phyloP scores from a whole-genome alignment of 2,113 vertebrate genomes.

The Mohoua ochrocephala region DNA sequence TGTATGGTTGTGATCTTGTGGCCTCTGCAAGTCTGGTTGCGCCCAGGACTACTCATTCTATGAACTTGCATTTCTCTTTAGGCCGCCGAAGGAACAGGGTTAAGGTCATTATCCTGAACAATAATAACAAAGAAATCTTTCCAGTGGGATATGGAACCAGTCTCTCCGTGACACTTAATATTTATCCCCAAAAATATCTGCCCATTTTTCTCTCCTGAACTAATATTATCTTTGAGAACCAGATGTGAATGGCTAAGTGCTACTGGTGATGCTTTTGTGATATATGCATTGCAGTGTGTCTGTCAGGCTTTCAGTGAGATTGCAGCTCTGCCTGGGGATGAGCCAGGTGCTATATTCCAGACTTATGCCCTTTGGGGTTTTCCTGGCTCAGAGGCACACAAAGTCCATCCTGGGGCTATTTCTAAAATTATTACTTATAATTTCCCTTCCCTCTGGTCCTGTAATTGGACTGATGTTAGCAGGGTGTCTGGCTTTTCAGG shows the following conservation, averaged over 20 bases:
- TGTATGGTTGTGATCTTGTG: neutral
- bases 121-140: neutral
- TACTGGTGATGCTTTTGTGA: neutral
- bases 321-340: neutral
- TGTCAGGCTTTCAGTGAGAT: neutral
- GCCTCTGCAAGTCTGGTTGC: neutral
- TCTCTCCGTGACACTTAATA: neutral
- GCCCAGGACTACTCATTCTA: neutral
- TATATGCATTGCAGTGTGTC: neutral
- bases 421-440: conserved; percentile 18
- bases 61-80: neutral
- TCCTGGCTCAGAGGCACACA: neutral
- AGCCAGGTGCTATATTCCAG: neutral
- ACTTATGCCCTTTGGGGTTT: neutral
- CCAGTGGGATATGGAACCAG: neutral
- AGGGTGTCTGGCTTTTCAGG: neutral
- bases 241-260: neutral
- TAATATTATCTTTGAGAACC: neutral
- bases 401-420: neutral
- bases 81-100: neutral
- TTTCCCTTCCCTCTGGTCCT: neutral
- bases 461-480: neutral
- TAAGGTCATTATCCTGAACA: neutral
- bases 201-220: neutral
- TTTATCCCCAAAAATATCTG: neutral